phyloP scores from a whole-genome alignment of 2,113 vertebrate genomes.

The Calidris pygmaea region DNA sequence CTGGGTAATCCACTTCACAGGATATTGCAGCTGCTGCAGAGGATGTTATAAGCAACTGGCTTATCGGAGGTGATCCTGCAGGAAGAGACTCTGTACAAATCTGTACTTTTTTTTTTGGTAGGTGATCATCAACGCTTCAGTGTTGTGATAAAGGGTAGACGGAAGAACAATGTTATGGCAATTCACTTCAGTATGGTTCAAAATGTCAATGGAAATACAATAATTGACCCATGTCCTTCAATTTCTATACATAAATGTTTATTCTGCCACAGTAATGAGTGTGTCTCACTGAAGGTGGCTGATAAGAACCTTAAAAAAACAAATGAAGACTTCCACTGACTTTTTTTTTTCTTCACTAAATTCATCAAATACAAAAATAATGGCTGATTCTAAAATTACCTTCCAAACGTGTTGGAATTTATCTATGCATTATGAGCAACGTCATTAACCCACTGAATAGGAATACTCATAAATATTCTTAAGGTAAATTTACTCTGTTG shows the following conservation, averaged over 20 bases:
- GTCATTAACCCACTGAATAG: neutral
- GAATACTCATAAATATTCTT: neutral
- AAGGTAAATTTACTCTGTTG: neutral
- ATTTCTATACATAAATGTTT: neutral
- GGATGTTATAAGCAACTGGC: neutral
- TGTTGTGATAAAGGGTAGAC: neutral
- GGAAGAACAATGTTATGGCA: neutral
- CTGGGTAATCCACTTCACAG: neutral
- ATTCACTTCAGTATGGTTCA: neutral
- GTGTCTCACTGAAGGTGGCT: neutral
- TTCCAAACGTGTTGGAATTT: neutral
- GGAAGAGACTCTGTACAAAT: neutral
- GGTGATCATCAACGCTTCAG: neutral
- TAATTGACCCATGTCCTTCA: neutral
- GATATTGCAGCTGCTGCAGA: neutral
- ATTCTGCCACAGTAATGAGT: neutral
- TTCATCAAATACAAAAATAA: neutral
- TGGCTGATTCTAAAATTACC: neutral
- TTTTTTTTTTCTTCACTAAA: neutral
- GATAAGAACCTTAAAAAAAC: neutral
- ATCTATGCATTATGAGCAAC: neutral
- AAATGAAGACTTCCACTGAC: neutral
- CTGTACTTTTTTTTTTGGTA: neutral
- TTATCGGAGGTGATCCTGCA: neutral
- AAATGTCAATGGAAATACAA: neutral